phyloP scores from a whole-genome alignment of 2,888 invertebrate genomes.

The Pocota personata region DNA sequence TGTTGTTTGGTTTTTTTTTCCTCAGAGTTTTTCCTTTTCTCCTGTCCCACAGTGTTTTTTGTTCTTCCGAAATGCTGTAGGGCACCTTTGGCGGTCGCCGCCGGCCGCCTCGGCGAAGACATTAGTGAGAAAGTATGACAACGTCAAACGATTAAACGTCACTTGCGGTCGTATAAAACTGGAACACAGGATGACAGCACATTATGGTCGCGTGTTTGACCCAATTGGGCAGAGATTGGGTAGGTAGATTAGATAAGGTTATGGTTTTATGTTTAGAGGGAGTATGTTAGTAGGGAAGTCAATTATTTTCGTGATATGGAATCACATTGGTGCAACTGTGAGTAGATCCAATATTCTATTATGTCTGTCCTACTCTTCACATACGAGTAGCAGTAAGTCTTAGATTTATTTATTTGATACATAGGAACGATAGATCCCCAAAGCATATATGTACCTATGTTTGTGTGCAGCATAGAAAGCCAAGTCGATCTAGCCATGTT shows the following conservation, averaged over 20 bases:
- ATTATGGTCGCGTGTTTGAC: slow-evolving; percentile 54
- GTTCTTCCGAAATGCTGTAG: neutral
- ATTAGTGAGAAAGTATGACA: slow-evolving; percentile 51
- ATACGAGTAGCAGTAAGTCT: too few species aligned
- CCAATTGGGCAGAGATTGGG: slow-evolving; percentile 8
- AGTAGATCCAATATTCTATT: too few species aligned
- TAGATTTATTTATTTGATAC: too few species aligned
- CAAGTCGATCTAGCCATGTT: too few species aligned
- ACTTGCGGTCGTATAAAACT: slow-evolving; percentile 25
- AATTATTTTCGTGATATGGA: too few species aligned
- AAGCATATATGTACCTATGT: too few species aligned
- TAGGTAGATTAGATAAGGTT: slow-evolving; percentile 23
- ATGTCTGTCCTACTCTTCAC: too few species aligned
- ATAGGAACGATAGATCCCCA: too few species aligned
- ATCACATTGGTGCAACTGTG: too few species aligned
- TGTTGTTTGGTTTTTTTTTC: neutral
- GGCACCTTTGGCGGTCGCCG: slow-evolving; percentile 8
- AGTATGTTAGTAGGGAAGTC: neutral
- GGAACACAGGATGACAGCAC: slow-evolving; percentile 35
- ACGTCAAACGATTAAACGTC: slow-evolving; percentile 27
- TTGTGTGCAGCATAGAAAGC: too few species aligned
- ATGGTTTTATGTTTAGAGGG: neutral
- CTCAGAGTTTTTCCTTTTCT: slow-evolving; percentile 5
- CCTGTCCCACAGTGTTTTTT: neutral
- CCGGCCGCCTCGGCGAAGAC: neutral